These are phyloP conservation scores for Hydrophis major DNA, from an alignment of 2,797 vertebrate species.

Conservation along the genomic window DNA sequence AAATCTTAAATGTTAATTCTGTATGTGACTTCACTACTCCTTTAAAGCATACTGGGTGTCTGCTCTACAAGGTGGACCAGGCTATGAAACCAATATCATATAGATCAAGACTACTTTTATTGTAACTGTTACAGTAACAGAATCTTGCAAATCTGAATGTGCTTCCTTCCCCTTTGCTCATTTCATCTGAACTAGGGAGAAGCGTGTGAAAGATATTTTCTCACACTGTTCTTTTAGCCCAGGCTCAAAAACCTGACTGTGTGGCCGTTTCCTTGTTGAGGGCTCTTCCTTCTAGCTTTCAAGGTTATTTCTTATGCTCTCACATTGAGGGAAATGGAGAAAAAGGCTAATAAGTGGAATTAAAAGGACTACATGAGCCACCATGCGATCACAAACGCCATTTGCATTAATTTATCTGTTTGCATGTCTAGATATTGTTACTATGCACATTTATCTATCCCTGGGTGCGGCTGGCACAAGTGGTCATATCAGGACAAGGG, in stretches of 20 bases:
- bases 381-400: background rate
- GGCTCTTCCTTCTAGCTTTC: background rate
- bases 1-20: conserved; percentile 16
- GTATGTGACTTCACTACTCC: conserved; percentile 20
- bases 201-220: background rate
- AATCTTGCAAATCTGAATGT: background rate
- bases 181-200: background rate
- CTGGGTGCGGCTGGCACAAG: background rate
- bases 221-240: background rate
- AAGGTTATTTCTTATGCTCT: background rate
- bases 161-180: background rate
- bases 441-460: background rate
- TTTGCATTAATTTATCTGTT: background rate
- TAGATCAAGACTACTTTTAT: background rate
- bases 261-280: background rate
- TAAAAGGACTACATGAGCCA: background rate
- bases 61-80: background rate
- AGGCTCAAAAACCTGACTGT: background rate
- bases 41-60: conserved; percentile 19
- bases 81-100: background rate
- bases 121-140: background rate
- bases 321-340: conserved; percentile 54
- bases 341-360: conserved; percentile 18
- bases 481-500: background rate
- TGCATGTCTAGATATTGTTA: background rate